These are phyloP conservation scores for Halesus radiatus DNA, from an alignment of 1,140 invertebrate species.

Conservation along the genomic window DNA sequence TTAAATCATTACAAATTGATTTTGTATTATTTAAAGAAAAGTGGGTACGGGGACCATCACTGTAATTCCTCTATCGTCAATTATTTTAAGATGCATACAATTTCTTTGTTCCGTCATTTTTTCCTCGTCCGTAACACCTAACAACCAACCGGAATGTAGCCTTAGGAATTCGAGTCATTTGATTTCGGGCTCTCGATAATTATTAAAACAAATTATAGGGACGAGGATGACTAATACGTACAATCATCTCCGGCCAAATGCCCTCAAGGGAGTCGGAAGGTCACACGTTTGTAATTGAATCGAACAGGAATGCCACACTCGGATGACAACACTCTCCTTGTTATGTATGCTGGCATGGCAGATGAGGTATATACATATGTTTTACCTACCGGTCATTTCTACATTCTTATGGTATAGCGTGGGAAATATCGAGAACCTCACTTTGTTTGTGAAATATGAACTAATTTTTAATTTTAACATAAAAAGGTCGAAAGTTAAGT, in stretches of 20 bases:
- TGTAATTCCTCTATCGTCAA: no score
- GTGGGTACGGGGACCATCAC: no score
- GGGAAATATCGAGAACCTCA: no score
- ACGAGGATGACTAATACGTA: slow-evolving; percentile 23
- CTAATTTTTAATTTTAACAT: no score
- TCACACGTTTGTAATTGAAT: slow-evolving; percentile 24
- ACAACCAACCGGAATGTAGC: slow-evolving; percentile 6
- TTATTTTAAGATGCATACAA: neutral
- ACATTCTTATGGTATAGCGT: no score
- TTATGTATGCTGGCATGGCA: no score
- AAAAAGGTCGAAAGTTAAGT: no score
- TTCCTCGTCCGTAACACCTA: neutral
- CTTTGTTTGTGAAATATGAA: no score
- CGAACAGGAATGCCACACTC: slow-evolving; percentile 16
- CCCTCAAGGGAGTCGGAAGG: neutral
- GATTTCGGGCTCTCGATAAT: slow-evolving; percentile 23
- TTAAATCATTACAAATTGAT: no score
- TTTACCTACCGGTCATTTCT: no score
- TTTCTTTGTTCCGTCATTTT: slow-evolving; percentile 9
- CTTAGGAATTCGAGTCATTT: slow-evolving; percentile 23
- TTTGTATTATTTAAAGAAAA: no score
- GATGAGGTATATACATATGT: no score
- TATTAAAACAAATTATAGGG: slow-evolving; percentile 26
- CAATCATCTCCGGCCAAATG: slow-evolving; percentile 7
- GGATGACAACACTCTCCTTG: neutral